Percentiles rank a stretch among this genome's conserved stretches.
Evolutionary conservation across 2,888 invertebrate species (phyloP).

Genomic region (Hipparchia sbordonii): DNA sequence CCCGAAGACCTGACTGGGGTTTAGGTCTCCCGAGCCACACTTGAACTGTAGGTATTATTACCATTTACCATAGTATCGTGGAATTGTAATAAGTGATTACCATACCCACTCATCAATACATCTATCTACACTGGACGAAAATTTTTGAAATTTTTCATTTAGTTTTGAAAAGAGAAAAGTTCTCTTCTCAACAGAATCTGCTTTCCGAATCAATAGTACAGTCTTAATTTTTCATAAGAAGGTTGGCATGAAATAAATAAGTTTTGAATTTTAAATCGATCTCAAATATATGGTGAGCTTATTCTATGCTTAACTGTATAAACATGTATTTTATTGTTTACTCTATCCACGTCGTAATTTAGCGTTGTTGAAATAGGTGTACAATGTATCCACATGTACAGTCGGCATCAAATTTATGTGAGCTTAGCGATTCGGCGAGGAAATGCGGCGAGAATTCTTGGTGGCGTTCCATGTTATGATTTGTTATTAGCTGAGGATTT

Average conservation of each 20-base stretch:
- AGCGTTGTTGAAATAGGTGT: slow-evolving; percentile 14
- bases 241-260: no score
- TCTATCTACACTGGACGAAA: no score
- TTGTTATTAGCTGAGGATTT: slow-evolving; percentile 10
- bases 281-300: not conserved
- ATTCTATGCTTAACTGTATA: not conserved
- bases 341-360: slow-evolving; percentile 14
- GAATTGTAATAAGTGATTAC: no score
- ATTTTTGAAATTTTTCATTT: no score
- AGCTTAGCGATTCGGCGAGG: slow-evolving; percentile 15
- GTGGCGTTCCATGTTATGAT: slow-evolving; percentile 11
- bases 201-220: no score
- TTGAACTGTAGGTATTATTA: not conserved
- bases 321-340: slow-evolving; percentile 8
- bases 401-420: slow-evolving; percentile 12
- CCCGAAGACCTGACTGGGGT: slow-evolving; percentile 6
- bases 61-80: not conserved
- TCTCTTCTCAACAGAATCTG: no score
- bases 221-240: no score
- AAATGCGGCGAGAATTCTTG: slow-evolving; percentile 20
- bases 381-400: slow-evolving; percentile 16
- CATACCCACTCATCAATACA: no score
- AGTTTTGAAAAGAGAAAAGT: no score
- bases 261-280: no score
- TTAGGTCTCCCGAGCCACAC: slow-evolving; percentile 14